phyloP scores from a whole-genome alignment of 2,888 invertebrate species.

The Drosophila buzzatii region DNA sequence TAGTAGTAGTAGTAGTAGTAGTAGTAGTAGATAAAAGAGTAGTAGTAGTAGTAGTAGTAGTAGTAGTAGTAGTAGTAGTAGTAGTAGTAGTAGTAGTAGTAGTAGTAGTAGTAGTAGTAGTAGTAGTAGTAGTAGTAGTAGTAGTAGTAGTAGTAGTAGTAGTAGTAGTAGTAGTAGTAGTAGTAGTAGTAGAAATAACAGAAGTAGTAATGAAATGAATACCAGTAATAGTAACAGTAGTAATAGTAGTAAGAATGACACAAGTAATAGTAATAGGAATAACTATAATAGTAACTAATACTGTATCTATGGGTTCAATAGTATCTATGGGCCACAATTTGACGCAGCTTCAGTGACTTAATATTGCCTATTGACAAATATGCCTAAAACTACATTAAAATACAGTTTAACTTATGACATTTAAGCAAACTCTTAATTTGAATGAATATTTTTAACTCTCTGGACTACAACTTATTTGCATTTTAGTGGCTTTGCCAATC shows the following conservation, averaged over 20 bases:
- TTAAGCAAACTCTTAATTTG: background rate
- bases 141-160: background rate
- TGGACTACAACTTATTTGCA: constrained; percentile 14
- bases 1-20: too few relatives aligned
- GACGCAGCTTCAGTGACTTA: background rate
- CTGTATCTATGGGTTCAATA: too few relatives aligned
- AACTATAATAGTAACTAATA: too few relatives aligned
- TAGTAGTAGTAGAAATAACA: too few relatives aligned
- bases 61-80: background rate
- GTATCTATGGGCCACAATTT: too few relatives aligned
- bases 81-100: background rate
- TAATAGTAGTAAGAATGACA: background rate
- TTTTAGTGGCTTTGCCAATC: constrained; percentile 28
- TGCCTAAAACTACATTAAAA: background rate
- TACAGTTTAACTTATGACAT: background rate
- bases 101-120: background rate
- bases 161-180: background rate
- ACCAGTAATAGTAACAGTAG: background rate
- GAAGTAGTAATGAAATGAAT: too few relatives aligned
- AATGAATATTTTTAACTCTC: background rate
- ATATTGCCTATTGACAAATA: background rate
- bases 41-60: background rate
- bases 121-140: background rate
- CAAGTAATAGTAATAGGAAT: background rate
- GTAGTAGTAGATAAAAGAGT: background rate